Evolutionary conservation across 2,113 vertebrate species (phyloP), one percentile per base, ranked within the genome.

Genomic region (Upupa epops): DNA sequence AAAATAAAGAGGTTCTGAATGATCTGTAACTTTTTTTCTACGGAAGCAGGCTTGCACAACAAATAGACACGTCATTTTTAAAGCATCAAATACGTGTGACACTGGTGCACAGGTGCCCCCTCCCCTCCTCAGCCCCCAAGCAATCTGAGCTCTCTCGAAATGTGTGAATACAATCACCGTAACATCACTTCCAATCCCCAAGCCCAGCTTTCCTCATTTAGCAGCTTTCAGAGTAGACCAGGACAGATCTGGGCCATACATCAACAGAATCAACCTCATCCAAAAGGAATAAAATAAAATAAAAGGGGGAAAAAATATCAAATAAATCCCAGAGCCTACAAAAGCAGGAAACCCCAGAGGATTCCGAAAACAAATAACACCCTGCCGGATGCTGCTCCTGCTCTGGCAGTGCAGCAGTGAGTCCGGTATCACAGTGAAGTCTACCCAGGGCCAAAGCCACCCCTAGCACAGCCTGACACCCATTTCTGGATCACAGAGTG

Each of bases 161-260:
- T 34, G 32, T 34, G 37, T 34, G 77, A 66, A 75, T 55, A 19
- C 26, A 32, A 60, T 68, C 68, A 56, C 61, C 22, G 65, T 60
- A 76, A 37, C 49, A 68, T 75, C 55, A 5, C 54, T 86, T 86
- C 45, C 74, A 46, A 28, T 51, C n/a, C 63, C 7, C 0, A 82
- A 94, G 17, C 55, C n/a, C 80, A 40, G 49, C 29, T 78, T 72
- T 54, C 74, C 54, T 84, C 73, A 42, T 93, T 90, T 69, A 34
- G 12, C 66, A 84, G 54, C 58, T 82, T 78, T 61, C 73, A 84
- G 66, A 75, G 58, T 4, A 83, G 40, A 22, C 36, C 31, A 19
- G 66, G 80, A 93, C 74, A 90, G 58, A 86, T 86, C 83, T 95
- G 83, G 68, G 80, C 76, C 42, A 46, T 6, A 8, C 70, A 83